Percentiles rank a stretch among this genome's conserved stretches.
phyloP scores from a whole-genome alignment of 2,888 invertebrate species.

The Psococerastis gibbosa region DNA sequence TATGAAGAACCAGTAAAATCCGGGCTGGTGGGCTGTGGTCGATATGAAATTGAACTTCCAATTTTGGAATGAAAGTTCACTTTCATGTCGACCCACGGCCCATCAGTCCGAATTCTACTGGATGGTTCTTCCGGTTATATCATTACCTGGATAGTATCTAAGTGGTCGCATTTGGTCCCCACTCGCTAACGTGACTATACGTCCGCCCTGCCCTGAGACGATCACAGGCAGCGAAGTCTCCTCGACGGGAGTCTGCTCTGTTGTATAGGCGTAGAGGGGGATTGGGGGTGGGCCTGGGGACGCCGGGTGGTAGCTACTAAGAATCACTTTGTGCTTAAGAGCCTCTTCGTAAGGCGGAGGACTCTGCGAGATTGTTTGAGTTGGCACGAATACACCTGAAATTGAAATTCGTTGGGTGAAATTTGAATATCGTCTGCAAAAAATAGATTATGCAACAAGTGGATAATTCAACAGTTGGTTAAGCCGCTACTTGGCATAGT shows the following conservation, averaged over 20 bases:
- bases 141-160: not conserved
- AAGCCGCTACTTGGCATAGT: no score
- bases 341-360: conserved; percentile 22
- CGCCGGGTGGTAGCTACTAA: conserved; percentile 20
- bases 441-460: no score
- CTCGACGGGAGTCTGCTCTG: not conserved
- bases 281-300: not conserved
- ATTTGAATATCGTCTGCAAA: no score
- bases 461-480: no score
- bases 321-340: conserved; percentile 21
- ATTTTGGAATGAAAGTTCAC: no score
- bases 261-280: not conserved
- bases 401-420: no score
- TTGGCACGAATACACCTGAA: conserved; percentile 7
- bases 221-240: not conserved
- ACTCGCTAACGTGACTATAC: not conserved
- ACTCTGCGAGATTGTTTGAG: conserved; percentile 9
- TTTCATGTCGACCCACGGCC: no score
- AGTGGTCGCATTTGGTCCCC: not conserved
- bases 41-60: no score
- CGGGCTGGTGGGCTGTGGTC: no score
- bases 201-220: not conserved
- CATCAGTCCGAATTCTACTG: no score
- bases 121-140: no score
- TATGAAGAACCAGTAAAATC: no score